phyloP scores from a whole-genome alignment of 2,113 vertebrate species.

The Rhinolophus sinicus region DNA sequence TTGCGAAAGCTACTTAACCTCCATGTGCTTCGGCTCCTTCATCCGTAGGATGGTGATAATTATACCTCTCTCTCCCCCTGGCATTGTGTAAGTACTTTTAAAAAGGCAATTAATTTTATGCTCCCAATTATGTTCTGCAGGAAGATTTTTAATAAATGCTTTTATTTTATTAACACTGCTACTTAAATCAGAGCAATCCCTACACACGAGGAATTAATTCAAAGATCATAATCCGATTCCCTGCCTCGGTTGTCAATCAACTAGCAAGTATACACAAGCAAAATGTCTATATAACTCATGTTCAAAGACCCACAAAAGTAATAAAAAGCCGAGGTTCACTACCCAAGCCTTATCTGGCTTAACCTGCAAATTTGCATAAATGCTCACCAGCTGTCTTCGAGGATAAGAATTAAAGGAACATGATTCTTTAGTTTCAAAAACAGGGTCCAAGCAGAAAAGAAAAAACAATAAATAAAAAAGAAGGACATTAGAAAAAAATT shows the following conservation, averaged over 20 bases:
- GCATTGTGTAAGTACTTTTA: not conserved
- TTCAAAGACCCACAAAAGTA: not conserved
- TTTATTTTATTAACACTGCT: slow-evolving; percentile 51
- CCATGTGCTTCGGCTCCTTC: not conserved
- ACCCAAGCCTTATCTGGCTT: not conserved
- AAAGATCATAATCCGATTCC: not conserved
- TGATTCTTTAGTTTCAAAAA: not conserved
- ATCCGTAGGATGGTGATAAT: slow-evolving; percentile 19
- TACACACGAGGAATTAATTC: not conserved
- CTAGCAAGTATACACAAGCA: not conserved
- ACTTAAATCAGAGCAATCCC: not conserved
- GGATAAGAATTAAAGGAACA: not conserved
- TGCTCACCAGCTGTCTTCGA: not conserved
- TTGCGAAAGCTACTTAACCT: not conserved
- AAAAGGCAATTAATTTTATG: slow-evolving; percentile 54
- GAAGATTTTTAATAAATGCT: slow-evolving; percentile 50
- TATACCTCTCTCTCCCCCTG: not conserved
- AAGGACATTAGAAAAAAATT: not conserved
- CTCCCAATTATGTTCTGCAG: slow-evolving; percentile 40
- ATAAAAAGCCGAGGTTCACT: not conserved
- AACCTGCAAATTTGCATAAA: not conserved
- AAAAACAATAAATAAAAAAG: not conserved
- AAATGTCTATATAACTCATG: not conserved
- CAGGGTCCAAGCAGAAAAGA: not conserved
- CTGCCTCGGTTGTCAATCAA: not conserved